Evolutionary conservation across 2,888 invertebrate genomes (phyloP), one percentile per base, ranked within the genome.

Genomic region (Proisotoma minuta): DNA sequence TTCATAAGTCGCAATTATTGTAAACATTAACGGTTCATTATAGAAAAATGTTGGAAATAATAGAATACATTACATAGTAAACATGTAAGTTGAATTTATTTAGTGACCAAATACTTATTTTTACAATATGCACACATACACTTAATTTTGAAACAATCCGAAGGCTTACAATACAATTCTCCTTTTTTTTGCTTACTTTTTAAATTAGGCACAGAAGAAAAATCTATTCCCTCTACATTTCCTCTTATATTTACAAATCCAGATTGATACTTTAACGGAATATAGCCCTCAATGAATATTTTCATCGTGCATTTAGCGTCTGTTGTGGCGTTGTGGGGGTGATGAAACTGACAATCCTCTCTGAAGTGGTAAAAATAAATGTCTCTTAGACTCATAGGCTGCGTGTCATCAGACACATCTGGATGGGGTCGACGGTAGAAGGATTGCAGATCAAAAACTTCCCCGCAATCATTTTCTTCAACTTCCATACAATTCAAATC

Each of bases 221-320:
- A 60, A 54, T 60, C 54, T 2, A 60, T 2, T 1, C 20, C 29
- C 29, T 47, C 53, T 10, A 47, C 29, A 54, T 54, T 54, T 28
- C 48, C 26, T 27, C 43, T 3, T 22, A n/a, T 24, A 2, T 23
- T 5, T n/a, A 40, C 40, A 58, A 43, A 24, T 8, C 62, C 47
- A 23, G 27, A 29, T 34, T 49, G 27, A 3, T 24, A 5, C 8
- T 58, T 62, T 34, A 34, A 34, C 34, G 34, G 34, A 1, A 57
- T 54, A 43, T 58, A 64, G 5, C 60, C 60, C 23, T 60, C 53
- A 1, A 47, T 27, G 26, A 64, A 64, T 1, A 60, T 20, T 39
- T 60, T 60, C 53, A 64, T 52, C 5, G 64, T 64, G n/a, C 43
- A 50, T 29, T 2, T 22, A 2, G 64, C 60, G 48, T 64, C 64